These are phyloP conservation scores for Notoglanidium macrostoma DNA, from an alignment of 2,797 vertebrate genomes.

Conservation along the genomic window DNA sequence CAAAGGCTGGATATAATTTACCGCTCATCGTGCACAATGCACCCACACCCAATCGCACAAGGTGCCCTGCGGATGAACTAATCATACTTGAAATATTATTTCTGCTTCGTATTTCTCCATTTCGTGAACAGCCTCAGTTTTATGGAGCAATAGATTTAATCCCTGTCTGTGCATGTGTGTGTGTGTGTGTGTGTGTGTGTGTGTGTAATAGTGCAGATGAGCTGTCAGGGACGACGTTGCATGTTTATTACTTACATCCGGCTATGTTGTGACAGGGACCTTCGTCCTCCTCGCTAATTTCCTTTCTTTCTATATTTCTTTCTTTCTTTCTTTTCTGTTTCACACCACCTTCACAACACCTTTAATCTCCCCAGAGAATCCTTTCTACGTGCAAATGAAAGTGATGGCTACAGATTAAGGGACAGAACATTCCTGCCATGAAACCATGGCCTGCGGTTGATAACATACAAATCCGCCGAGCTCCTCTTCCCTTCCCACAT, in stretches of 20 bases:
- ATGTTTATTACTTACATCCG: slow-evolving; percentile 55
- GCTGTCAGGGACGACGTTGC: slow-evolving; percentile 48
- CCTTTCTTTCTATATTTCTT: not conserved
- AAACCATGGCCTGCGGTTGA: slow-evolving; percentile 46
- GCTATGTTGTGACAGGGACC: slow-evolving; percentile 45
- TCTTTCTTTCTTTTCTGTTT: slow-evolving; percentile 21
- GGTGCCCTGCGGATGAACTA: slow-evolving; percentile 87
- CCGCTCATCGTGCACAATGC: slow-evolving; percentile 80
- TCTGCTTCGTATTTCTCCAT: slow-evolving; percentile 84
- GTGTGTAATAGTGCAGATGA: slow-evolving; percentile 54
- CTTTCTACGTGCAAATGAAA: slow-evolving; percentile 47
- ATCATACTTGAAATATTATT: slow-evolving; percentile 90
- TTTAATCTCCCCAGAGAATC: slow-evolving; percentile 59
- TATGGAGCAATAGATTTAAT: slow-evolving; percentile 83
- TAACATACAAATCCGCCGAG: slow-evolving; percentile 55
- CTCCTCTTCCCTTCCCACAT: slow-evolving; percentile 59
- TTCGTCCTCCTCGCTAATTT: slow-evolving; percentile 52
- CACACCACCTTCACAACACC: slow-evolving; percentile 47
- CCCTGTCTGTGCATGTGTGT: slow-evolving; percentile 66
- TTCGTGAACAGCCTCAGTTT: slow-evolving; percentile 83
- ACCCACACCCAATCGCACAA: slow-evolving; percentile 76
- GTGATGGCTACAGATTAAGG: slow-evolving; percentile 44
- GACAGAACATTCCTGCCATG: slow-evolving; percentile 42
- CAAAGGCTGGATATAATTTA: slow-evolving; percentile 88
- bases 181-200: slow-evolving; percentile 35